These are phyloP conservation scores for Temnothorax unifasciatus DNA, from an alignment of 2,888 invertebrate species.

Conservation along the genomic window DNA sequence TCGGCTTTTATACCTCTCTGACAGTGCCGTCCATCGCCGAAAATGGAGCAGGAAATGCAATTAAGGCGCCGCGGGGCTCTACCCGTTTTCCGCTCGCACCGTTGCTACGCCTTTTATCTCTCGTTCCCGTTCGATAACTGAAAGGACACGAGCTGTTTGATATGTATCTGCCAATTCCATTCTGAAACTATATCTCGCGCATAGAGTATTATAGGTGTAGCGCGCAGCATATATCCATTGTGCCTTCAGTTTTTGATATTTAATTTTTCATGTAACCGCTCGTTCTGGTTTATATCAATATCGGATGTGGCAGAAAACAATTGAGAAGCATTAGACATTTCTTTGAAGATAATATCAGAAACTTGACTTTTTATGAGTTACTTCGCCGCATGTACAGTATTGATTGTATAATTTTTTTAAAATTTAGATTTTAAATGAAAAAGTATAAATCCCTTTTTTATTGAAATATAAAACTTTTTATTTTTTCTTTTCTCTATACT, in stretches of 20 bases:
- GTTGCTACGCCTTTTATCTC: slow-evolving; percentile 68
- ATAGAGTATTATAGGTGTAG: not conserved
- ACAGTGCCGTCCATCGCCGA: slow-evolving; percentile 69
- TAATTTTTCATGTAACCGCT: slow-evolving; percentile 19
- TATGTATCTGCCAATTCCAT: slow-evolving; percentile 35
- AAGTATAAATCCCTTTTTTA: not conserved
- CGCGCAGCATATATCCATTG: not conserved
- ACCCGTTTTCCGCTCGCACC: slow-evolving; percentile 54
- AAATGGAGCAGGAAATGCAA: slow-evolving; percentile 76
- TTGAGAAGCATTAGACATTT: not conserved
- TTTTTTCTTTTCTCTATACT: not conserved
- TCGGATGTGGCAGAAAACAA: slow-evolving; percentile 21
- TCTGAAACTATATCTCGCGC: slow-evolving; percentile 12
- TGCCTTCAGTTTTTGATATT: slow-evolving; percentile 21
- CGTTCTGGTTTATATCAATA: not conserved
- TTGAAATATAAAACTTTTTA: not conserved
- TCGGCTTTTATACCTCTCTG: slow-evolving; percentile 72
- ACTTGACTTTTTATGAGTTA: not conserved
- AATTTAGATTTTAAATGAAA: not conserved
- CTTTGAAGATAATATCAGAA: not conserved
- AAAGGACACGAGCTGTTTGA: slow-evolving; percentile 38
- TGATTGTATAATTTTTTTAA: not conserved
- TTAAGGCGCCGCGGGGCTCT: slow-evolving; percentile 69
- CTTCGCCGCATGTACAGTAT: not conserved
- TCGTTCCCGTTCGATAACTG: slow-evolving; percentile 37